Conservation (phyloP, 2,797 vertebrate genomes). For the Enteromius viviparus region DNA sequence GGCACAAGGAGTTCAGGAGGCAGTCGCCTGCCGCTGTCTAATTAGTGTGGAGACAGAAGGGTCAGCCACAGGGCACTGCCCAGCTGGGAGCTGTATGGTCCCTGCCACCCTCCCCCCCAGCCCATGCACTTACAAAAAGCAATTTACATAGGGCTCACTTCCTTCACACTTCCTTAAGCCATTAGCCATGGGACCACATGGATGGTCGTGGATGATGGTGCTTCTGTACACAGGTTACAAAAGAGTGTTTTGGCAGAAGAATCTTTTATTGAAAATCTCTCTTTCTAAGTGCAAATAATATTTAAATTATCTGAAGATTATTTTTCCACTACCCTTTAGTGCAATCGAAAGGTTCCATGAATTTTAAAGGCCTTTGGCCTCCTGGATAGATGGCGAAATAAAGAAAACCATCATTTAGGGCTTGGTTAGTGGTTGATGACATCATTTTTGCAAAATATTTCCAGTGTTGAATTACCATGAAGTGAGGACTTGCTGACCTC, state of each 20-base stretch:
- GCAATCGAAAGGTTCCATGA: not conserved
- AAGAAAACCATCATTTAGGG: not conserved
- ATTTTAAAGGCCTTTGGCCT: not conserved
- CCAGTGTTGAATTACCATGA: constrained; percentile 10
- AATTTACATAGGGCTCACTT: constrained; percentile 64
- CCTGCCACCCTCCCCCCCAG: constrained; percentile 67
- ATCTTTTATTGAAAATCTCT: not conserved
- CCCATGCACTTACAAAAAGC: constrained; percentile 63
- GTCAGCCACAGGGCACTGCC: constrained; percentile 84
- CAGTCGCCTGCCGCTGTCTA: constrained; percentile 84
- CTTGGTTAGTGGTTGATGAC: not conserved
- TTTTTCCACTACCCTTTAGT: not conserved
- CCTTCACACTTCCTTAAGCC: constrained; percentile 61
- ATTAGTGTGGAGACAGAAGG: constrained; percentile 86
- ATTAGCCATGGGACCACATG: constrained; percentile 38
- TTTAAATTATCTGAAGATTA: not conserved
- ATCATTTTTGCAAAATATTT: not conserved
- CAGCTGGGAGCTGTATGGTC: constrained; percentile 82
- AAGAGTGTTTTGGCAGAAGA: not conserved
- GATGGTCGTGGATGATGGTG: constrained; percentile 6
- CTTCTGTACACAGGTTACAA: not conserved
- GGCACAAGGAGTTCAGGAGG: constrained; percentile 83
- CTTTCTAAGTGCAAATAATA: not conserved
- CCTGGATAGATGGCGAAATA: not conserved
- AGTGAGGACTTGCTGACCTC: constrained; percentile 9